Evolutionary conservation across 2,113 vertebrate species (phyloP).

Genomic region (Hydrolagus affinis): DNA sequence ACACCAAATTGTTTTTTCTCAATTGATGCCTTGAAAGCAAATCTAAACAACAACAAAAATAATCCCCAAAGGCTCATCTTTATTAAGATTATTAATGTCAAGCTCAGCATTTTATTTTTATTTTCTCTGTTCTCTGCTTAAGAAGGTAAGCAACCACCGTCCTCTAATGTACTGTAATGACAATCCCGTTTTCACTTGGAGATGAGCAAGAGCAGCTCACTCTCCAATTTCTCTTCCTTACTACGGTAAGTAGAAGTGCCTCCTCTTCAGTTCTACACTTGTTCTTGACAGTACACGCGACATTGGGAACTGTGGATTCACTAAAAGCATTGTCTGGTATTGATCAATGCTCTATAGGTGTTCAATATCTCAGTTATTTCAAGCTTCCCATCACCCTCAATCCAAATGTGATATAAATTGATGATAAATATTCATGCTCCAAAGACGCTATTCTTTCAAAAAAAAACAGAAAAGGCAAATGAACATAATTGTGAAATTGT

Average conservation of each 20-base stretch:
- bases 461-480: too few species aligned
- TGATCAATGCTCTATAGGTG: too few species aligned
- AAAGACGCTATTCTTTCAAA: too few species aligned
- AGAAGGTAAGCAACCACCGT: too few species aligned
- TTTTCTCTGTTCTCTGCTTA: not conserved
- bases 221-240: not conserved
- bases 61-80: not conserved
- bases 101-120: not conserved
- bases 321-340: too few species aligned
- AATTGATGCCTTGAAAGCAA: not conserved
- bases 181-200: not conserved
- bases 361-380: too few species aligned
- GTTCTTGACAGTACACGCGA: not conserved
- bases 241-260: not conserved
- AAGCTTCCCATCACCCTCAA: too few species aligned
- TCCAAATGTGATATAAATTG: too few species aligned
- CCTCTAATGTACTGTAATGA: too few species aligned
- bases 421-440: too few species aligned
- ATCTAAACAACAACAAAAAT: not conserved
- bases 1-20: not conserved
- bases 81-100: not conserved
- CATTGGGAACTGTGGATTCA: not conserved
- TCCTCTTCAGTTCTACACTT: not conserved
- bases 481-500: too few species aligned
- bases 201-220: not conserved